phyloP scores from a whole-genome alignment of 2,113 vertebrate species.

The Etheostoma cragini region DNA sequence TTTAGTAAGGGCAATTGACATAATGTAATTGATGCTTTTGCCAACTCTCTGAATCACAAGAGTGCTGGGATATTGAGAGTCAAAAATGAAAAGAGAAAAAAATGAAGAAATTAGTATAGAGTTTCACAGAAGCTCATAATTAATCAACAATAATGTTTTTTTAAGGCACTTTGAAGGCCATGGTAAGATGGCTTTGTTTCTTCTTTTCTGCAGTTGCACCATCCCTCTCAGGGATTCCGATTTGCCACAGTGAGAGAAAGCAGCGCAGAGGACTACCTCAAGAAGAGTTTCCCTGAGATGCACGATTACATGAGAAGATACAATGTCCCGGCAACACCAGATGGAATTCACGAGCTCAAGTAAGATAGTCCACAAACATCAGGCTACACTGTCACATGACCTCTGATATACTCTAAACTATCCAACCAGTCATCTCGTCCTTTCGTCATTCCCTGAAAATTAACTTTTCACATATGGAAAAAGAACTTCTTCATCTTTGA shows the following conservation, averaged over 20 bases:
- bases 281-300: conserved; percentile 95
- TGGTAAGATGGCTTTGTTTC: conserved; percentile 35
- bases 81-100: conserved; percentile 4
- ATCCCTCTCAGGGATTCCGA: conserved; percentile 92
- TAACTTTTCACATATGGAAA: neutral
- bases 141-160: neutral
- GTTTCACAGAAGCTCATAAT: neutral
- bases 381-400: neutral
- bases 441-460: conserved; percentile 21
- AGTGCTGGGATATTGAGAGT: neutral
- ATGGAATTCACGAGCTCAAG: conserved; percentile 91
- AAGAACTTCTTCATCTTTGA: neutral
- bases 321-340: conserved; percentile 91
- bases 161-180: conserved; percentile 1
- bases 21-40: conserved; percentile 12
- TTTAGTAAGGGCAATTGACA: neutral
- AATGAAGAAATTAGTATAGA: neutral
- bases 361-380: conserved; percentile 59
- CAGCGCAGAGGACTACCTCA: conserved; percentile 94
- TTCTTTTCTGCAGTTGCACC: conserved; percentile 90
- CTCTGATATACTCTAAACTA: neutral
- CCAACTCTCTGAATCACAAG: conserved; percentile 18
- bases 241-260: conserved; percentile 95
- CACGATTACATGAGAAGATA: conserved; percentile 90
- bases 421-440: conserved; percentile 2